phyloP scores from a whole-genome alignment of 2,113 vertebrate genomes.

The Geococcyx californianus region DNA sequence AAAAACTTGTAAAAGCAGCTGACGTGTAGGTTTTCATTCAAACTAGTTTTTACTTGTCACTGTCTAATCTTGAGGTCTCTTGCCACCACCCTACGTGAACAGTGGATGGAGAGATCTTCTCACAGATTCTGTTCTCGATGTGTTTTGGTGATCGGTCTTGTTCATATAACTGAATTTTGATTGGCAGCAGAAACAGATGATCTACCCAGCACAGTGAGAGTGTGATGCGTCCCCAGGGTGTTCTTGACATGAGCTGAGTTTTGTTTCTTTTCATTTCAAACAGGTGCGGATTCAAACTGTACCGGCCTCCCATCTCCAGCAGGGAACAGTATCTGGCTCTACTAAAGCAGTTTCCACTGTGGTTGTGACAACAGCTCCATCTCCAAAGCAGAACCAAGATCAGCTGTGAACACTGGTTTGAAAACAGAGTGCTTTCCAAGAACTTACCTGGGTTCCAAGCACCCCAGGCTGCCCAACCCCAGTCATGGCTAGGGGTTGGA shows the following conservation, averaged over 20 bases:
- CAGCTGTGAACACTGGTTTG: slow-evolving; percentile 71
- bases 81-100: neutral
- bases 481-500: neutral
- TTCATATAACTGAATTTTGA: neutral
- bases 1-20: neutral
- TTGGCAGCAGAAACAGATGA: neutral
- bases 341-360: slow-evolving; percentile 93
- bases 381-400: slow-evolving; percentile 87
- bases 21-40: neutral
- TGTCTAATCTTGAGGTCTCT: neutral
- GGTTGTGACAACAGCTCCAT: slow-evolving; percentile 90
- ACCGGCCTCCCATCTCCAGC: slow-evolving; percentile 90
- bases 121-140: neutral
- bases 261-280: neutral
- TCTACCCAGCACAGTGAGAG: neutral
- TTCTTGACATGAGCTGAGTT: neutral
- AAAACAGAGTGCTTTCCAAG: neutral
- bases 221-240: neutral
- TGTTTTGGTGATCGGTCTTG: neutral
- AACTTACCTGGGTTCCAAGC: neutral
- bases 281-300: slow-evolving; percentile 96
- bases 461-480: neutral
- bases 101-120: neutral
- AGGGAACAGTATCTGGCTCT: slow-evolving; percentile 84
- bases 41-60: neutral